Percentiles rank a stretch among this genome's conserved stretches.
Conservation (phyloP, 2,888 invertebrate genomes). For the Vesta saturnalis region DNA sequence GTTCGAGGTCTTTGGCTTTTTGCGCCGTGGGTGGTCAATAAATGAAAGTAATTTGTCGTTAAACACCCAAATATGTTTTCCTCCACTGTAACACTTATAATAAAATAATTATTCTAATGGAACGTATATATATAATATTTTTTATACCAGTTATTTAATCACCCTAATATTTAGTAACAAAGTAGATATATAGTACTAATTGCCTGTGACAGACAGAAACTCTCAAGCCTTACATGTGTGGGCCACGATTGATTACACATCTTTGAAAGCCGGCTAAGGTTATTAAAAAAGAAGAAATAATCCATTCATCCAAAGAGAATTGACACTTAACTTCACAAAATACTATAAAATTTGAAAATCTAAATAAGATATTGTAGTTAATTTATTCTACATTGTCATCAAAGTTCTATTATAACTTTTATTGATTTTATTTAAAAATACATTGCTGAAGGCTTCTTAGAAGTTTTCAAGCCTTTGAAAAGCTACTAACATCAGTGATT, state of each 20-base stretch:
- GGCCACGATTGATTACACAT: conserved; percentile 12
- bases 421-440: conserved; percentile 4
- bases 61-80: background rate
- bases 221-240: conserved; percentile 8
- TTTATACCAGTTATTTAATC: conserved; percentile 4
- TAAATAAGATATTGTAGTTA: no score
- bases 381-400: background rate
- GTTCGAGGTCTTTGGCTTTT: conserved; percentile 6
- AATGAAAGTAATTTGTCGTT: conserved; percentile 4
- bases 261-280: conserved; percentile 4
- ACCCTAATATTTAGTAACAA: conserved; percentile 4
- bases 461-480: conserved; percentile 6
- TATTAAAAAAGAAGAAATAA: background rate
- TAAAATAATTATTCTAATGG: conserved; percentile 6
- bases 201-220: background rate
- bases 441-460: conserved; percentile 14
- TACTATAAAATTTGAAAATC: no score
- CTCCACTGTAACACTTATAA: background rate
- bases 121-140: background rate
- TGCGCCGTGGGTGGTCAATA: conserved; percentile 8
- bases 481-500: conserved; percentile 20
- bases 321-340: no score
- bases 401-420: background rate
- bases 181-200: conserved; percentile 5
- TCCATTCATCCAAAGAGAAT: no score